phyloP scores from a whole-genome alignment of 30 jellyfish, hydroid and myxozoan genomes.

The Turritopsis rubra region DNA sequence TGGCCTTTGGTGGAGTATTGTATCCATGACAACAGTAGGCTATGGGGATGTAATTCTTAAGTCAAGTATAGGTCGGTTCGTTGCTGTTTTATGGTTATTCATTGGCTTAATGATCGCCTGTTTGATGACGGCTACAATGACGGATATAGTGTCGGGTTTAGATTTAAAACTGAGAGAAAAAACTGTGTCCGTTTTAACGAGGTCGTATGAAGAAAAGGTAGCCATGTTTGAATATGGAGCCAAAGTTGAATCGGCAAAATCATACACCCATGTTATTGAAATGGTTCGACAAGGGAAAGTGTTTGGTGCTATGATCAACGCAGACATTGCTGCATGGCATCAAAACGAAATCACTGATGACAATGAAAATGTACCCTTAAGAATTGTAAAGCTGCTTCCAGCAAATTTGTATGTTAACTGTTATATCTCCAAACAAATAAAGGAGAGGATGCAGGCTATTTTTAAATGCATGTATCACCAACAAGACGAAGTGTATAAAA shows the following conservation, averaged over 20 bases:
- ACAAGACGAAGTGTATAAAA: constrained; percentile 4
- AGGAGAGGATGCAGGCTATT: not conserved
- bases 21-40: constrained; percentile 28
- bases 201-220: constrained; percentile 7
- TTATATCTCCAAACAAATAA: not conserved
- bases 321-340: constrained; percentile 24
- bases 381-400: not conserved
- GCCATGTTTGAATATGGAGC: constrained; percentile 1
- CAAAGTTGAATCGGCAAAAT: not conserved
- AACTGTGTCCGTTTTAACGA: not conserved
- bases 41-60: constrained; percentile 7
- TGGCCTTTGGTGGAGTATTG: constrained; percentile 28
- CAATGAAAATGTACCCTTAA: not conserved
- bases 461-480: not conserved
- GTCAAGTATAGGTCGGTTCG: not conserved
- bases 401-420: constrained; percentile 10
- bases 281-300: constrained; percentile 22
- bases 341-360: constrained; percentile 13
- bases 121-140: constrained; percentile 20
- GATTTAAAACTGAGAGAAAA: not conserved
- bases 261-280: constrained; percentile 2
- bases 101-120: constrained; percentile 3
- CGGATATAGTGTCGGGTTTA: not conserved
- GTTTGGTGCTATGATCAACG: constrained; percentile 12
- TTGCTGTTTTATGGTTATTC: constrained; percentile 15